Conservation (phyloP, 2,113 vertebrate species). For the Sakesphorus luctuosus region DNA sequence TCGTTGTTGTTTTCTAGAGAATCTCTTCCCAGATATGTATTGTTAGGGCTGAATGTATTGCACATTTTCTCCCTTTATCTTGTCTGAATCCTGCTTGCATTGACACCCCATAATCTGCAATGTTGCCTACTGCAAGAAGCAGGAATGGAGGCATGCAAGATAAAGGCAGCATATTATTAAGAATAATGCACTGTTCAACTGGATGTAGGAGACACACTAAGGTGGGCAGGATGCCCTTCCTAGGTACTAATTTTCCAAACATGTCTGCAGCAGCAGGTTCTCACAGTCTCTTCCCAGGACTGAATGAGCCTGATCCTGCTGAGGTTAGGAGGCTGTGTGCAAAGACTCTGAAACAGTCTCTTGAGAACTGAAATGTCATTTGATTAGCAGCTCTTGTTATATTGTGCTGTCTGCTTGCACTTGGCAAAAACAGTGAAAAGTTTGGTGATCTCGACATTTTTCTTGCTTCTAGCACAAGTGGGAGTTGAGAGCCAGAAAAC, state of each 20-base stretch:
- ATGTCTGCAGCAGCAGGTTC: background rate
- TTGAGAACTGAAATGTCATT: background rate
- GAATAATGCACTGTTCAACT: background rate
- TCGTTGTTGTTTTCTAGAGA: background rate
- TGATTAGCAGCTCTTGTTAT: background rate
- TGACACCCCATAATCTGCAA: background rate
- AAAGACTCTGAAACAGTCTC: background rate
- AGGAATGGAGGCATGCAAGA: background rate
- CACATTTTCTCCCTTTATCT: background rate
- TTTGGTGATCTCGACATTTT: background rate
- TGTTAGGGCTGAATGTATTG: background rate
- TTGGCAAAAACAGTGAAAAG: background rate
- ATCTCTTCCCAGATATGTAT: background rate
- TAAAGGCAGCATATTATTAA: background rate
- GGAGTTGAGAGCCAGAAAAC: background rate
- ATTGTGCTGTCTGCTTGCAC: background rate
- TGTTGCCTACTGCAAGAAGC: background rate
- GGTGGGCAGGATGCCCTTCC: background rate
- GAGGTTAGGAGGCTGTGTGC: background rate
- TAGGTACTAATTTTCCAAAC: background rate
- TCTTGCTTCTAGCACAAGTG: background rate
- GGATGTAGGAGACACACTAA: background rate
- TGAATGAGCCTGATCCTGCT: background rate
- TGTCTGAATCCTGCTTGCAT: background rate
- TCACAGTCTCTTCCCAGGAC: background rate